A percentile compares a stretch with the other conserved stretches of the same genome.
Conservation (phyloP, 2,113 vertebrate genomes). For the Phrynocephalus versicolor region DNA sequence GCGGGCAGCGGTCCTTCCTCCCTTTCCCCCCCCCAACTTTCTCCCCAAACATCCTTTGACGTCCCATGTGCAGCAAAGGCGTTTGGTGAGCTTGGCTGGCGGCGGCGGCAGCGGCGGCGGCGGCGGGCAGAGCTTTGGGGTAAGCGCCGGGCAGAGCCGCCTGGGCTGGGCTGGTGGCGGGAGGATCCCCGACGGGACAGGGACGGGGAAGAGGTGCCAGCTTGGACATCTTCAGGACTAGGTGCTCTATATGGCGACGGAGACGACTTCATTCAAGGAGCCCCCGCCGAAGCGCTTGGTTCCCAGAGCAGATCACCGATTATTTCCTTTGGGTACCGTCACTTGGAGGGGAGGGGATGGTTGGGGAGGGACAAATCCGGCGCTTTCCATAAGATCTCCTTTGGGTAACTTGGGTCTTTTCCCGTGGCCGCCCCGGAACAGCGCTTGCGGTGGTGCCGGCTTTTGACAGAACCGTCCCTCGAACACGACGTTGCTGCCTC, state of each 20-base stretch:
- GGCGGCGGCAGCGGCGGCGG: slow-evolving; percentile 62
- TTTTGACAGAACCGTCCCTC: background rate
- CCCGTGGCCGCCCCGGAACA: fast-evolving
- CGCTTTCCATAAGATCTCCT: background rate
- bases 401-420: background rate
- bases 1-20: background rate
- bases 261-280: no score
- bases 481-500: background rate
- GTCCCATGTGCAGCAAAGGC: slow-evolving; percentile 60
- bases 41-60: slow-evolving; percentile 36
- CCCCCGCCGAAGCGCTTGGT: no score
- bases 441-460: no score
- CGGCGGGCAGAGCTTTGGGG: slow-evolving; percentile 65
- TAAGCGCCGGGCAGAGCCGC: slow-evolving; percentile 59
- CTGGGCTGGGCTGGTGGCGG: slow-evolving; percentile 12
- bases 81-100: slow-evolving; percentile 42
- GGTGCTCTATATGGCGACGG: background rate
- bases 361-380: no score
- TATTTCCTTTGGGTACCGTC: no score
- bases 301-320: no score
- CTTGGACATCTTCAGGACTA: background rate
- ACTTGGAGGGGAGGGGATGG: no score
- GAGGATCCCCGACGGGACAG: slow-evolving; percentile 4
- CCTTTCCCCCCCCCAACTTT: background rate
- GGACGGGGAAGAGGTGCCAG: background rate